Evolutionary conservation across 92 coral and sea anemone species (phyloP).

Genomic region (Virgularia gustaviana): DNA sequence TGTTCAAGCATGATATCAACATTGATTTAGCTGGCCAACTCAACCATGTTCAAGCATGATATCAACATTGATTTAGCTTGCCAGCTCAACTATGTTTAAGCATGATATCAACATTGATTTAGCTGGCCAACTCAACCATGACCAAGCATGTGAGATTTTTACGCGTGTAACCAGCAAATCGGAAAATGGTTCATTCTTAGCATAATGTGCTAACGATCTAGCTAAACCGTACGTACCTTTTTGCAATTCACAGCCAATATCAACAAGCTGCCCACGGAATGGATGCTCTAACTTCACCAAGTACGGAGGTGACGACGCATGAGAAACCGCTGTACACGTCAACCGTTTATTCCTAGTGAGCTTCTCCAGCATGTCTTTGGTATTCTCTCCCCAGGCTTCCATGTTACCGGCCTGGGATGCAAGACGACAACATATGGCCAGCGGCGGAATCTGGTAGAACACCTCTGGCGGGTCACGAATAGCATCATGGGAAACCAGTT

Average conservation of each 20-base stretch:
- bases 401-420: not conserved
- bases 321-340: not conserved
- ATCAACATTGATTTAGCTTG: too few relatives aligned
- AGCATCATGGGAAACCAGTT: slow-evolving; percentile 40
- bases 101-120: too few relatives aligned
- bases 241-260: not conserved
- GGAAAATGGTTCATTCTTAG: too few relatives aligned
- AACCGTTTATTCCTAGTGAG: slow-evolving; percentile 16
- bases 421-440: slow-evolving; percentile 20
- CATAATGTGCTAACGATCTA: too few relatives aligned
- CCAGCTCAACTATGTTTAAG: too few relatives aligned
- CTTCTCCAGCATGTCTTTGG: slow-evolving; percentile 7
- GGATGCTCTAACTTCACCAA: slow-evolving; percentile 1
- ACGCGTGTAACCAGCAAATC: too few relatives aligned
- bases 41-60: too few relatives aligned
- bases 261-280: not conserved
- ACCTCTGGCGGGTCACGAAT: slow-evolving; percentile 44
- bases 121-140: too few relatives aligned
- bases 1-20: too few relatives aligned
- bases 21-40: too few relatives aligned
- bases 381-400: slow-evolving; percentile 1
- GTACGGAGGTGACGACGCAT: not conserved
- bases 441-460: slow-evolving; percentile 34
- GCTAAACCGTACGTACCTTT: slow-evolving; percentile 9
- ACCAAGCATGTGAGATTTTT: too few relatives aligned